Conservation (phyloP, 2,888 invertebrate genomes). For the Leptopilina drosophilae region DNA sequence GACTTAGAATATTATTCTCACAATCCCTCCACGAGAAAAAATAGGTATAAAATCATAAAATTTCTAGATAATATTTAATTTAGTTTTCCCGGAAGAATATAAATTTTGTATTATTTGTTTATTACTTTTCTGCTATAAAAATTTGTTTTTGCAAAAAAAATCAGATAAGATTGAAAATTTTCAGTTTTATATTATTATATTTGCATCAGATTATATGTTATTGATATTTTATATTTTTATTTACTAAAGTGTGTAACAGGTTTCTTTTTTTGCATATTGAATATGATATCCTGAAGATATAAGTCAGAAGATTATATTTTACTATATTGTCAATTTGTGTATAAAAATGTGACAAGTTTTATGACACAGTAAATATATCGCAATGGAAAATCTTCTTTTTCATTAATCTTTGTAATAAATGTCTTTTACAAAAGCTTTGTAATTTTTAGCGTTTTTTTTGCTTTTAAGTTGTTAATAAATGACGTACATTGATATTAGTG, state of each 20-base stretch:
- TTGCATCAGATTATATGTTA: conserved; percentile 15
- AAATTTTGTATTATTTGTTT: too few species aligned
- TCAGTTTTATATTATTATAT: neutral
- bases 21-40: neutral
- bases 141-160: too few species aligned
- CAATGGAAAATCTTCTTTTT: conserved; percentile 6
- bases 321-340: neutral
- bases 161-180: too few species aligned
- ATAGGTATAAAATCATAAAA: neutral
- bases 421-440: neutral
- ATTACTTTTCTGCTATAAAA: too few species aligned
- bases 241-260: neutral
- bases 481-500: neutral
- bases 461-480: neutral
- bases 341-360: neutral
- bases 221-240: neutral
- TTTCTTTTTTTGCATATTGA: neutral
- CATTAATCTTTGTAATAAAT: neutral
- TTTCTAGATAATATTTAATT: neutral
- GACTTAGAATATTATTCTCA: too few species aligned
- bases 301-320: neutral
- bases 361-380: neutral
- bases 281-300: conserved; percentile 9
- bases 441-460: neutral
- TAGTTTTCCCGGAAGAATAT: too few species aligned